These are phyloP conservation scores for Circaetus cinerascens DNA, from an alignment of 2,113 vertebrate genomes.

Conservation along the genomic window DNA sequence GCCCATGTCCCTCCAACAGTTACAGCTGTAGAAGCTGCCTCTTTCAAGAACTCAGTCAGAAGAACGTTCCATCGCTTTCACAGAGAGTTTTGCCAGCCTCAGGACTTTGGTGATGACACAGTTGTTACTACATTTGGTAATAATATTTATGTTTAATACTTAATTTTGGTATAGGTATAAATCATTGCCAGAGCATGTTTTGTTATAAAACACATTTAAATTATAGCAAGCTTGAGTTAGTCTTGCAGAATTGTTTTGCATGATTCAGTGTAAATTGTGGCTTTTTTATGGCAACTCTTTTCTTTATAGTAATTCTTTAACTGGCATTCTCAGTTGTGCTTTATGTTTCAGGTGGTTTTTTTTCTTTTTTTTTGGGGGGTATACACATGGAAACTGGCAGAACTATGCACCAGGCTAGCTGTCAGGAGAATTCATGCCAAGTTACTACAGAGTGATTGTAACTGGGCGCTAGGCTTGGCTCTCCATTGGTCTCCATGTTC, in stretches of 20 bases:
- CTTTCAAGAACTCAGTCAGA: not conserved
- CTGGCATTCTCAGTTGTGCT: not conserved
- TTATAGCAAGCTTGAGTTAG: not conserved
- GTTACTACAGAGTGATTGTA: not conserved
- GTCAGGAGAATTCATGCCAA: not conserved
- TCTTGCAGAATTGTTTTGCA: not conserved
- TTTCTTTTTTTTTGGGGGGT: not conserved
- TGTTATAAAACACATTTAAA: not conserved
- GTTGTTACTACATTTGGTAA: not conserved
- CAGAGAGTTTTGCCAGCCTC: not conserved
- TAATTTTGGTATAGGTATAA: not conserved
- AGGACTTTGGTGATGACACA: not conserved
- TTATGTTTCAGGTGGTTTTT: not conserved
- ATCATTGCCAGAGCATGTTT: not conserved
- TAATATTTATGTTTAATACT: not conserved
- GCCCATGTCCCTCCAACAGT: not conserved
- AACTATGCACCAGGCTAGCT: not conserved
- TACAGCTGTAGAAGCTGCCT: not conserved
- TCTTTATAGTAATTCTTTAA: not conserved
- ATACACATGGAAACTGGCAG: not conserved
- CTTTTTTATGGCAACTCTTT: not conserved
- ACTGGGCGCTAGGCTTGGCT: not conserved
- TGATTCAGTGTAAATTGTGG: not conserved
- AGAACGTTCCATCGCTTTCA: not conserved
- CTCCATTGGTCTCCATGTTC: not conserved